Evolutionary conservation across 2,888 invertebrate genomes (phyloP), one percentile per base, ranked within the genome.

Genomic region (Drosophila kokeensis): DNA sequence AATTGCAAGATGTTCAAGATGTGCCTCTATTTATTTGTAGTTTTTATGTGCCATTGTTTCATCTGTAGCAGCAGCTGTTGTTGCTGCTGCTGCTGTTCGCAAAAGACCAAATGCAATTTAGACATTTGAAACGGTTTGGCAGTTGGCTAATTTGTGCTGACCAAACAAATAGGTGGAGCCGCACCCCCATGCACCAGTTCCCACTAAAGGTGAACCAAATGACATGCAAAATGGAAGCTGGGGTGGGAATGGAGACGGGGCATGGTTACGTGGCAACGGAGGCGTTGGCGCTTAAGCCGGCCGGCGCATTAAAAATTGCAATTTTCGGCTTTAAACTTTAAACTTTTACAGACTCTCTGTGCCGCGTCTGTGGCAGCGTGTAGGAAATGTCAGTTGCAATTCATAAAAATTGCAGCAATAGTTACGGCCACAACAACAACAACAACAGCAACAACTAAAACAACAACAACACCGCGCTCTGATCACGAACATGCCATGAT

Each of bases 331-430:
- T 82, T 87, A 87, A 87, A 87, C 87, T 87, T 87, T 87, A 90
- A 87, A 87, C 87, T 87, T 87, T 90, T 71, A 40, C 75, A 64
- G 75, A 38, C 52, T 36, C 36, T 54, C 54, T 27, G 66, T 27
- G 66, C 13, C 48, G 42, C 55, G 42, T 42, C 50, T 40, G 40
- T 29, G 30, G 50, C 79, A 71, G 72, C 83, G 82, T 89, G 83
- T 85, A 92, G 92, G 91, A 91, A 91, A 92, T 91, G 92, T 92
- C 92, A 91, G 90, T 86, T 86, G 90, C 86, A 90, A 89, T 90
- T 90, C 92, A 89, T 87, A 90, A 88, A 90, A 90, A 87, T 90
- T 87, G 82, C 92, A 71, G 83, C 86, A 90, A 90, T 81, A 81
- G 70, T 78, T 76, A 78, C 73, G 60, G 71, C 75, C 58, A 61